phyloP scores from a whole-genome alignment of 2,113 vertebrate species.

The Oreochromis spilurus region DNA sequence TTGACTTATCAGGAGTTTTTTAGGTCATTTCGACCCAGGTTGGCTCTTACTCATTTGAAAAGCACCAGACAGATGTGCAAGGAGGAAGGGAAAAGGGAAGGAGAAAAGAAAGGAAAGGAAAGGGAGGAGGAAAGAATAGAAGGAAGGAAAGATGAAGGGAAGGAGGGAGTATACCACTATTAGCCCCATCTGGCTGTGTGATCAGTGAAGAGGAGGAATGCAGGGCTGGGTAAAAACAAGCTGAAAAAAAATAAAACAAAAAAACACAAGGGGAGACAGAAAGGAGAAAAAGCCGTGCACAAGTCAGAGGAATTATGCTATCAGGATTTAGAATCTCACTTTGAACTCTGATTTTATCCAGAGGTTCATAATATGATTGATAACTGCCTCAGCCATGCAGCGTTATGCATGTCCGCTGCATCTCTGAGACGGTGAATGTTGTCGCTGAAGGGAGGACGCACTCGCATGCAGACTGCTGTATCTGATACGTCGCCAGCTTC shows the following conservation, averaged over 20 bases:
- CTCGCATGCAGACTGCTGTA: not conserved
- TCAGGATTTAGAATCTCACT: slow-evolving; percentile 33
- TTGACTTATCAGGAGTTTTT: slow-evolving; percentile 30
- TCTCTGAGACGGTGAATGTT: not conserved
- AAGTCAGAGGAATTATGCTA: slow-evolving; percentile 22
- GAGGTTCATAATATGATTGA: slow-evolving; percentile 4
- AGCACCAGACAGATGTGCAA: slow-evolving; percentile 27
- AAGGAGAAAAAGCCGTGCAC: slow-evolving; percentile 1
- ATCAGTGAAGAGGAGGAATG: slow-evolving; percentile 41
- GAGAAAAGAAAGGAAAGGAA: slow-evolving; percentile 2
- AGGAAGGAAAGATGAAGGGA: slow-evolving; percentile 37
- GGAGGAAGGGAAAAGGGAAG: slow-evolving; percentile 29
- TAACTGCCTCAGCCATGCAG: not conserved
- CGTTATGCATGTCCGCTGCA: not conserved
- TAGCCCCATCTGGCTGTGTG: slow-evolving; percentile 25
- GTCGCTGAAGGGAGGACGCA: not conserved
- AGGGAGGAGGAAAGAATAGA: slow-evolving; percentile 32
- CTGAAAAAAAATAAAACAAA: not conserved
- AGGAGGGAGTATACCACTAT: slow-evolving; percentile 34
- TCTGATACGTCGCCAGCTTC: slow-evolving; percentile 5
- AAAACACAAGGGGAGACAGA: not conserved
- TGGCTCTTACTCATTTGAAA: slow-evolving; percentile 40
- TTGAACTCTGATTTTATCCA: slow-evolving; percentile 23
- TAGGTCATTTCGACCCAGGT: slow-evolving; percentile 64
- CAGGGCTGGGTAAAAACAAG: slow-evolving; percentile 38